A percentile compares a stretch with the other conserved stretches of the same genome.
phyloP scores from a whole-genome alignment of 2,797 vertebrate species.

The Scarus forsteni region DNA sequence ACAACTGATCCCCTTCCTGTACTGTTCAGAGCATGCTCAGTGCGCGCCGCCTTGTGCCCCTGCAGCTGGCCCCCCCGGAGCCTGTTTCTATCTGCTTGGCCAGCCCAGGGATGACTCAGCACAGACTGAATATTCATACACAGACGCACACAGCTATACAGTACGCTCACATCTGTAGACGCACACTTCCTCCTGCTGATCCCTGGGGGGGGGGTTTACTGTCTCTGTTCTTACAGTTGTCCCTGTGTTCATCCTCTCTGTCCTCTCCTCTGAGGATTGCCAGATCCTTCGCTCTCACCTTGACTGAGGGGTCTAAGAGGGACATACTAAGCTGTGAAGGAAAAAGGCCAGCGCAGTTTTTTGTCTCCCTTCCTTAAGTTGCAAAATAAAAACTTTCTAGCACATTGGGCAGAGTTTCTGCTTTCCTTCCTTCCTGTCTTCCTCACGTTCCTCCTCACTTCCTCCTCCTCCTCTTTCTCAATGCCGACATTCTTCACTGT shows the following conservation, averaged over 20 bases:
- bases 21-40: constrained; percentile 73
- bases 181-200: constrained; percentile 78
- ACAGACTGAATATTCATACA: constrained; percentile 63
- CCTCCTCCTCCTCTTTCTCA: constrained; percentile 34
- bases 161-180: constrained; percentile 25
- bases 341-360: constrained; percentile 23
- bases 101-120: constrained; percentile 95
- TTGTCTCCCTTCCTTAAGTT: constrained; percentile 7
- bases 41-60: constrained; percentile 72
- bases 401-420: constrained; percentile 20
- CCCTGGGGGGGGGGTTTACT: constrained; percentile 55
- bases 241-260: constrained; percentile 60
- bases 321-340: constrained; percentile 17
- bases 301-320: constrained; percentile 12
- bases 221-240: constrained; percentile 78
- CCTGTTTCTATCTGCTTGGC: constrained; percentile 89
- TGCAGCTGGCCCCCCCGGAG: constrained; percentile 82
- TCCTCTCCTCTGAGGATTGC: constrained; percentile 55
- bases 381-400: constrained; percentile 40
- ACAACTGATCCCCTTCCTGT: constrained; percentile 77
- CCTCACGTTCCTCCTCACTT: constrained; percentile 48
- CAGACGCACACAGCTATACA: neutral
- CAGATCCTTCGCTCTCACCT: constrained; percentile 66
- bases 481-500: constrained; percentile 45
- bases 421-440: constrained; percentile 30